These are phyloP conservation scores for Malacoctenus gilli DNA, from an alignment of 2,797 vertebrate species.

Conservation along the genomic window DNA sequence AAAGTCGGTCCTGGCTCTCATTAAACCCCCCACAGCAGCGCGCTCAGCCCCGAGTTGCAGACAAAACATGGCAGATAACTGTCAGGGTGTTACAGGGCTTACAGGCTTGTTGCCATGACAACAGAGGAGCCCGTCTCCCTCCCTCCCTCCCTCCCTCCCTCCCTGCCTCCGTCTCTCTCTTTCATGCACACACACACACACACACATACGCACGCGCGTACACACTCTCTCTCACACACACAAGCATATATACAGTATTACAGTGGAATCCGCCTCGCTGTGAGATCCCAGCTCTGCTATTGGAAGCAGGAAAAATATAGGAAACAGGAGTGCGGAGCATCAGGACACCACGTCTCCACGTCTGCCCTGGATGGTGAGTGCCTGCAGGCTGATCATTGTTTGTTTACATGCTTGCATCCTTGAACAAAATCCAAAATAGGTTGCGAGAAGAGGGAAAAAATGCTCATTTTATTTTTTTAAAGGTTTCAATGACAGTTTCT, in stretches of 20 bases:
- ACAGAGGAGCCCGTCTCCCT: slow-evolving; percentile 79
- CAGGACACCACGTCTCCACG: slow-evolving; percentile 64
- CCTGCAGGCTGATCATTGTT: slow-evolving; percentile 84
- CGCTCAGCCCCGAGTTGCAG: slow-evolving; percentile 54
- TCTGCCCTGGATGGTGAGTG: slow-evolving; percentile 85
- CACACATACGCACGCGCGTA: slow-evolving; percentile 37
- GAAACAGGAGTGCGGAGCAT: slow-evolving; percentile 26
- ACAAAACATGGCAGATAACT: slow-evolving; percentile 81
- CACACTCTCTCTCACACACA: slow-evolving; percentile 31
- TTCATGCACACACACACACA: slow-evolving; percentile 45
- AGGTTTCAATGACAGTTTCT: neutral
- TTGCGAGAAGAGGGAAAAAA: no score
- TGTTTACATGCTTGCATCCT: slow-evolving; percentile 86
- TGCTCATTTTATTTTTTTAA: neutral
- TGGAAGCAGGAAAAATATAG: slow-evolving; percentile 48
- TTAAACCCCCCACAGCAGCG: slow-evolving; percentile 51
- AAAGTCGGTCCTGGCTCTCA: slow-evolving; percentile 46
- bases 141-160: slow-evolving; percentile 21
- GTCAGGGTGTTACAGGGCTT: slow-evolving; percentile 80
- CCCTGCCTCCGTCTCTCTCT: slow-evolving; percentile 45
- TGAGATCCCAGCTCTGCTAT: slow-evolving; percentile 54
- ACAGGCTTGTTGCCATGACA: slow-evolving; percentile 92
- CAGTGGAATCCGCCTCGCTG: slow-evolving; percentile 67
- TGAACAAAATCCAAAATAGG: slow-evolving; percentile 25
- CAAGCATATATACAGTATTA: slow-evolving; percentile 50